These are phyloP conservation scores for Drosophila demipolita DNA, from an alignment of 2,888 invertebrate genomes.

Conservation along the genomic window DNA sequence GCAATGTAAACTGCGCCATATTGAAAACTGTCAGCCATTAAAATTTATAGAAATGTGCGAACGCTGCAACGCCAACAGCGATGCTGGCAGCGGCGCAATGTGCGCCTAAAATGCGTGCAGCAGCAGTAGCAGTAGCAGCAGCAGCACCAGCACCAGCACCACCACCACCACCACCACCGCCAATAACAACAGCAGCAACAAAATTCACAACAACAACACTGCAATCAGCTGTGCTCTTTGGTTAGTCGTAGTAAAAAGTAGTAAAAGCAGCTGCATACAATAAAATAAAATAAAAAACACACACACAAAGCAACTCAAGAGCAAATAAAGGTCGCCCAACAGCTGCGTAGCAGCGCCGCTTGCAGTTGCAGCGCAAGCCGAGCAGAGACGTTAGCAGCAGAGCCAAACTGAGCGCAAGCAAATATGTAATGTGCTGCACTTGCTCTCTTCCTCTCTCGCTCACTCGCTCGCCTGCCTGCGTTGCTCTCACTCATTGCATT, in stretches of 20 bases:
- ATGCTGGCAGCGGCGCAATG: constrained; percentile 16
- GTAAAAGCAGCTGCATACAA: constrained; percentile 61
- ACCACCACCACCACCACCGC: constrained; percentile 22
- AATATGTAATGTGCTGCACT: constrained; percentile 40
- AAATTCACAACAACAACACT: constrained; percentile 5
- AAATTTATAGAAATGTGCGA: constrained; percentile 66
- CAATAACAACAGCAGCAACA: constrained; percentile 33
- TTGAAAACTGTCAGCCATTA: constrained; percentile 73
- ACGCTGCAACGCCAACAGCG: constrained; percentile 34
- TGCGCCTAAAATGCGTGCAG: constrained; percentile 63
- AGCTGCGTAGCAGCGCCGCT: constrained; percentile 68
- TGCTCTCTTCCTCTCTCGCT: constrained; percentile 11
- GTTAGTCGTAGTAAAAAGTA: constrained; percentile 60
- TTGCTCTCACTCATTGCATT: constrained; percentile 29
- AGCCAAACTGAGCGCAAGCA: constrained; percentile 39
- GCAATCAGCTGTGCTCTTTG: constrained; percentile 57
- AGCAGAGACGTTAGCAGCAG: constrained; percentile 20
- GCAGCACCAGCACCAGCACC: constrained; percentile 3
- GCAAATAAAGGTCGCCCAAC: constrained; percentile 77
- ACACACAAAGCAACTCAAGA: constrained; percentile 61
- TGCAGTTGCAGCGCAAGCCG: constrained; percentile 39
- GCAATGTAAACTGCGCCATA: constrained; percentile 71
- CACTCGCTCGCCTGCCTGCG: constrained; percentile 16
- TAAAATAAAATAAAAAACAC: constrained; percentile 24
- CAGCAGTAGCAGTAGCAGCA: constrained; percentile 22